phyloP scores from a whole-genome alignment of 2,113 vertebrate species.

The Canis aureus region DNA sequence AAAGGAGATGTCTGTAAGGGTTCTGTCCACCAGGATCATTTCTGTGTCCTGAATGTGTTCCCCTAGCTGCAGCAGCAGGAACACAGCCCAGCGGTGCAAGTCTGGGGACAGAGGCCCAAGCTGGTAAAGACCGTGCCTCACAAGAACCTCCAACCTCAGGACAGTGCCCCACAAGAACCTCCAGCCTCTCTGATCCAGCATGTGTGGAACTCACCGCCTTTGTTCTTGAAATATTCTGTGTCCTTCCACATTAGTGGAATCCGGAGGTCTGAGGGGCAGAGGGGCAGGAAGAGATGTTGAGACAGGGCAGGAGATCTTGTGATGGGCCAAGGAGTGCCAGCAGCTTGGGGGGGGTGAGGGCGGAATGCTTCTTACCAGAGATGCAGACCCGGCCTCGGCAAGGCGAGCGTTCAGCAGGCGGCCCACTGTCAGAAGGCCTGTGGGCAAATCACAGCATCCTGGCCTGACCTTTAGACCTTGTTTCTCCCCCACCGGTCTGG shows the following conservation, averaged over 20 bases:
- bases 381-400: constrained; percentile 94
- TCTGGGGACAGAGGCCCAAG: constrained; percentile 83
- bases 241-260: constrained; percentile 99
- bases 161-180: too few relatives aligned
- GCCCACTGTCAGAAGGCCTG: constrained; percentile 93
- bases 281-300: neutral
- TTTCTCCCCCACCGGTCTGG: neutral
- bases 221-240: constrained; percentile 98
- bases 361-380: constrained; percentile 88
- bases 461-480: neutral
- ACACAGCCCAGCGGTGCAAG: constrained; percentile 95
- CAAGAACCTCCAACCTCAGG: neutral
- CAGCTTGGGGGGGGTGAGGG: neutral
- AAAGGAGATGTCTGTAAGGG: constrained; percentile 96
- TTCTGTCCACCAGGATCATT: constrained; percentile 96
- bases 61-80: constrained; percentile 95
- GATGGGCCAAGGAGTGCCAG: neutral
- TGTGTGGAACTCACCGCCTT: constrained; percentile 92
- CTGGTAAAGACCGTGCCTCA: neutral
- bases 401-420: constrained; percentile 89
- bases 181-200: neutral
- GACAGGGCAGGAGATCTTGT: neutral
- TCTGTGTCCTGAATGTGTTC: constrained; percentile 96
- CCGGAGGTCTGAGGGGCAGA: constrained; percentile 91
- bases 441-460: constrained; percentile 56